Conservation (phyloP, 2,113 vertebrate species). For the Tinamus guttatus region DNA sequence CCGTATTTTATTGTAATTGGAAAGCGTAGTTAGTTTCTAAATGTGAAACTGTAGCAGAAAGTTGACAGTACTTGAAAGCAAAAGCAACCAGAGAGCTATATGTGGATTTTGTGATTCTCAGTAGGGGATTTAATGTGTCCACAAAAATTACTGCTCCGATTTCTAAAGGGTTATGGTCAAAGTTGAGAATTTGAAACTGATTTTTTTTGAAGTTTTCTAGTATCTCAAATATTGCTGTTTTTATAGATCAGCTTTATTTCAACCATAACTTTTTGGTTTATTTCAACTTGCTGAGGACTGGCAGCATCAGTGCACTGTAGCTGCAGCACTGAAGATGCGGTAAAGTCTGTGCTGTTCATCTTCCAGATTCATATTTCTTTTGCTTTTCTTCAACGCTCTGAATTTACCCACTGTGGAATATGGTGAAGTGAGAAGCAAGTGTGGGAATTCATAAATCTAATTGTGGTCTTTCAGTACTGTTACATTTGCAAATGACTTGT, state of each 20-base stretch:
- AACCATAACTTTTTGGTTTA: neutral
- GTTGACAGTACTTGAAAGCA: neutral
- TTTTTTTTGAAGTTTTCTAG: neutral
- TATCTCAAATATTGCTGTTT: neutral
- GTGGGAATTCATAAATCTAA: neutral
- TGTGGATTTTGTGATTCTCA: neutral
- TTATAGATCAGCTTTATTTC: neutral
- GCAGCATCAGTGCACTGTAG: neutral
- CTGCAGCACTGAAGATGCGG: neutral
- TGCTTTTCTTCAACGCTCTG: neutral
- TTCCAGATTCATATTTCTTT: neutral
- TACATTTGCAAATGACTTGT: neutral
- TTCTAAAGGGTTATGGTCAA: neutral
- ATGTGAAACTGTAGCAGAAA: neutral
- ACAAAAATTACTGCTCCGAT: neutral
- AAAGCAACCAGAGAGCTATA: neutral
- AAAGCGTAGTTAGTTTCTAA: neutral
- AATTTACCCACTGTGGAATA: neutral
- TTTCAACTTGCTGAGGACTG: neutral
- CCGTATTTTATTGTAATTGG: neutral
- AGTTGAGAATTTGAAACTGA: neutral
- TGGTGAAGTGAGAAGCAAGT: rapidly evolving
- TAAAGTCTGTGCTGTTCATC: neutral
- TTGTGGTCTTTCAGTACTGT: neutral
- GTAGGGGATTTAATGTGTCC: neutral